A percentile compares a stretch with the other conserved stretches of the same genome.
Evolutionary conservation across 2,113 vertebrate species (phyloP).

Genomic region (Notothenia coriiceps): DNA sequence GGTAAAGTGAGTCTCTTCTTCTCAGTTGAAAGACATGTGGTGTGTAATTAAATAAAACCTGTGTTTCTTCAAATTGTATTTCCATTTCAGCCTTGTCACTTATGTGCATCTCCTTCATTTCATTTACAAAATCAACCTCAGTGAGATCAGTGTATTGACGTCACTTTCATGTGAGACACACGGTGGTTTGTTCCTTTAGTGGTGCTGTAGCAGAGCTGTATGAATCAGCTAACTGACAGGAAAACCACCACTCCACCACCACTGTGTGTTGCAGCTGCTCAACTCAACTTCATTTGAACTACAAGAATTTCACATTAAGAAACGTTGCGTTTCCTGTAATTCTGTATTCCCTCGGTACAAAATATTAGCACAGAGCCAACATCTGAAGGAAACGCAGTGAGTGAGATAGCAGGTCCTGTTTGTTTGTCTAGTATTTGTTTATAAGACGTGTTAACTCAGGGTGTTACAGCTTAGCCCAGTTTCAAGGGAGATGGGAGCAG

Average conservation of each 20-base stretch:
- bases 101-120: background rate
- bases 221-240: slow-evolving; percentile 73
- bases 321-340: slow-evolving; percentile 22
- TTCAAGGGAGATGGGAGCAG: slow-evolving; percentile 9
- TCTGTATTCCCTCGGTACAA: background rate
- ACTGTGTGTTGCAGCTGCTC: slow-evolving; percentile 14
- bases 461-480: slow-evolving; percentile 1
- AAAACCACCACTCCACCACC: slow-evolving; percentile 59
- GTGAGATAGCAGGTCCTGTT: background rate
- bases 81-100: background rate
- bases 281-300: slow-evolving; percentile 10
- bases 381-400: background rate
- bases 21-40: no score
- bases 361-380: background rate
- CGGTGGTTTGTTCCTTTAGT: background rate
- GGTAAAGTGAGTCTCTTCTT: background rate
- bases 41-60: background rate
- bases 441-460: background rate
- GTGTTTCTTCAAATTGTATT: background rate
- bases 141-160: background rate
- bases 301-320: slow-evolving; percentile 13
- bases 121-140: background rate
- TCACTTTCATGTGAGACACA: background rate
- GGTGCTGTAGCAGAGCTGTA: background rate
- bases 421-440: slow-evolving; percentile 18